These are phyloP conservation scores for Chrysolina oricalcia DNA, from an alignment of 2,888 invertebrate genomes.

Conservation along the genomic window DNA sequence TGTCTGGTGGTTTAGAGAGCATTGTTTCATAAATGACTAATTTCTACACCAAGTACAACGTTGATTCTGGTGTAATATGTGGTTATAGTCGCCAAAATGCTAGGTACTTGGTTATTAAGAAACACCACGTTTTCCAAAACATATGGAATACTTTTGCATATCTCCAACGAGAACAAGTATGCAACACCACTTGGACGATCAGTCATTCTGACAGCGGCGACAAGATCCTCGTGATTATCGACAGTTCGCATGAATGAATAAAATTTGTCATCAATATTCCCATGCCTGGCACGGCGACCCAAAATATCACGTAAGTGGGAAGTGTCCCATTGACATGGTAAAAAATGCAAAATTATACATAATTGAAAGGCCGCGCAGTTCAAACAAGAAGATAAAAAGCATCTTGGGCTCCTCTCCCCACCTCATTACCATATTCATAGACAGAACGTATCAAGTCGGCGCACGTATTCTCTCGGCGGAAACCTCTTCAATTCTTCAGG, in stretches of 20 bases:
- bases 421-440: constrained; percentile 66
- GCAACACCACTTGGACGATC: not conserved
- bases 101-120: not conserved
- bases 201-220: constrained; percentile 16
- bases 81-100: too few relatives aligned
- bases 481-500: constrained; percentile 64
- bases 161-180: not conserved
- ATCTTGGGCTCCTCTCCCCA: constrained; percentile 31
- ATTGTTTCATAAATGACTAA: too few relatives aligned
- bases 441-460: constrained; percentile 60
- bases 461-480: constrained; percentile 66
- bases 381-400: constrained; percentile 52
- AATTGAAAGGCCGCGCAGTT: constrained; percentile 51
- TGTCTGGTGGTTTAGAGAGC: too few relatives aligned
- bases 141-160: not conserved
- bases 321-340: constrained; percentile 53
- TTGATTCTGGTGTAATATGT: too few relatives aligned
- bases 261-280: constrained; percentile 47
- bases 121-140: not conserved
- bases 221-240: constrained; percentile 35
- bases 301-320: constrained; percentile 48
- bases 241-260: constrained; percentile 38
- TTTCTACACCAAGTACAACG: too few relatives aligned
- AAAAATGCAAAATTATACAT: constrained; percentile 56
- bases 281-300: constrained; percentile 41